Conservation (phyloP, 2,113 vertebrate species). For the Phycodurus eques region DNA sequence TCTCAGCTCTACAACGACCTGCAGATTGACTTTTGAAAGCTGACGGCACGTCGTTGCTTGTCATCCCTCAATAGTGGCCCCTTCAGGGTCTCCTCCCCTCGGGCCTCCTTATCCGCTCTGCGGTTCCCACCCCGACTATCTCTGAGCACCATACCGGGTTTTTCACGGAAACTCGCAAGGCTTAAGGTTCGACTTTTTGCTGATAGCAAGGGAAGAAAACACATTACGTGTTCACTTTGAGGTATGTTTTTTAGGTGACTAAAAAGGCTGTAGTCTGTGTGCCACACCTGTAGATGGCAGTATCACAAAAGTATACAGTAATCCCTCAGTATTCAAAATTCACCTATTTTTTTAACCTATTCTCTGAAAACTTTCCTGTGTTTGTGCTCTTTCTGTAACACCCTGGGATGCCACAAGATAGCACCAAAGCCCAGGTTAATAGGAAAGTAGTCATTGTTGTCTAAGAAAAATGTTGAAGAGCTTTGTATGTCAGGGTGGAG, state of each 20-base stretch:
- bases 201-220: not conserved
- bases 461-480: no score
- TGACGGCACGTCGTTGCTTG: not conserved
- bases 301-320: not conserved
- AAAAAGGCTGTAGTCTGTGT: not conserved
- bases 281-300: not conserved
- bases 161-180: not conserved
- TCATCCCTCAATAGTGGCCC: not conserved
- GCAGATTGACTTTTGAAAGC: not conserved
- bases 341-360: no score
- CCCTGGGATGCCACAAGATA: no score
- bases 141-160: not conserved
- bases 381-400: no score
- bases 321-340: no score
- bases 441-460: no score
- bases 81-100: not conserved
- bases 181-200: not conserved
- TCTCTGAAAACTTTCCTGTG: no score
- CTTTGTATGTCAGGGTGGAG: no score
- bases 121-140: not conserved
- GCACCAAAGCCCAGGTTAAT: no score
- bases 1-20: not conserved
- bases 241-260: not conserved
- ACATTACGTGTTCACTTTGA: not conserved
- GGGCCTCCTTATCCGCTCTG: not conserved